Evolutionary conservation across 2,888 invertebrate genomes (phyloP).

Genomic region (Mythimna loreyi): DNA sequence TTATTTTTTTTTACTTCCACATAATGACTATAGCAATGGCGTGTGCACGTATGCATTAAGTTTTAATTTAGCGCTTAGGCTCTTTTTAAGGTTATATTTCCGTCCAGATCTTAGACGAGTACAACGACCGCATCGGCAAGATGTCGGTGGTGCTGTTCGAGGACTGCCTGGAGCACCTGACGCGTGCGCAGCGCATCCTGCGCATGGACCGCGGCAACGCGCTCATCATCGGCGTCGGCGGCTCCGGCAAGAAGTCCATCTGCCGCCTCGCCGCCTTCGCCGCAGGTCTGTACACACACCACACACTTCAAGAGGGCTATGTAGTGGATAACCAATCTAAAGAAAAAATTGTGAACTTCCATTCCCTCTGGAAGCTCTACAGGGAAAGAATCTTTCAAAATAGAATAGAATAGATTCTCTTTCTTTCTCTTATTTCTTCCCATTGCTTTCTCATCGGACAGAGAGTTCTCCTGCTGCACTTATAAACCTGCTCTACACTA

Average conservation of each 20-base stretch:
- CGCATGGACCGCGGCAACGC: conserved; percentile 96
- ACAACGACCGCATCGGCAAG: conserved; percentile 94
- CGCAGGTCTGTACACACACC: conserved; percentile 88
- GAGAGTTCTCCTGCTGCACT: too few relatives aligned
- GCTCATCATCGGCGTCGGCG: conserved; percentile 96
- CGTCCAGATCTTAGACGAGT: conserved; percentile 95
- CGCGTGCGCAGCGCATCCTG: conserved; percentile 95
- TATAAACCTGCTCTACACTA: too few relatives aligned
- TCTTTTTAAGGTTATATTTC: not conserved
- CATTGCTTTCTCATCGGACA: too few relatives aligned
- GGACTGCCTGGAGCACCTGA: conserved; percentile 97
- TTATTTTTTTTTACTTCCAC: not conserved
- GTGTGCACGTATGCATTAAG: not conserved
- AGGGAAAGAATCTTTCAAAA: too few relatives aligned
- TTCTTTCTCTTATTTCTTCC: too few relatives aligned
- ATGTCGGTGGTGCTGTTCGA: conserved; percentile 97
- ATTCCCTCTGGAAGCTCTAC: too few relatives aligned
- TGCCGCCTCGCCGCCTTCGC: conserved; percentile 95
- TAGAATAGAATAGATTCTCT: too few relatives aligned
- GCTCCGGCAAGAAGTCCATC: conserved; percentile 96
- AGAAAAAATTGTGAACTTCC: too few relatives aligned
- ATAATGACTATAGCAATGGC: not conserved
- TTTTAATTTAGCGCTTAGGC: not conserved
- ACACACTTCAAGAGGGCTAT: too few relatives aligned
- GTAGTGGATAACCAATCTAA: too few relatives aligned